Evolutionary conservation across 92 coral and sea anemone species (phyloP).

Genomic region (Zoanthus gigantus): DNA sequence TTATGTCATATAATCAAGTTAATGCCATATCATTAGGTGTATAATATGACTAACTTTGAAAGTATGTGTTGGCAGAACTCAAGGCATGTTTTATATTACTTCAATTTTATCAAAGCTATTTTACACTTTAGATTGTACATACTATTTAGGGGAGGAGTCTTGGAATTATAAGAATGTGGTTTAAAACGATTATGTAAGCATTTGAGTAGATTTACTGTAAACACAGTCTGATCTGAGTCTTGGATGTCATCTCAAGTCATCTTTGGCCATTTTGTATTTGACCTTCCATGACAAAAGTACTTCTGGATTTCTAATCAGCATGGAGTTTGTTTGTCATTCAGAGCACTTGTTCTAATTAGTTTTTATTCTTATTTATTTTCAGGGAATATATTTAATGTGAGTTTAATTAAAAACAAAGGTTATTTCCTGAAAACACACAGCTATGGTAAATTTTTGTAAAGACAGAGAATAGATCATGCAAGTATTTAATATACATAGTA

Average conservation of each 20-base stretch:
- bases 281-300: constrained; percentile 8
- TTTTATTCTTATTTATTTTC: constrained; percentile 10
- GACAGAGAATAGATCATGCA: no score
- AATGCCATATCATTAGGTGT: constrained; percentile 29
- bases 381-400: background rate
- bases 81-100: background rate
- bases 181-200: background rate
- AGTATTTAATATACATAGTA: no score
- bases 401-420: background rate
- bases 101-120: background rate
- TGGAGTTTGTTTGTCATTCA: background rate
- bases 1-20: constrained; percentile 33
- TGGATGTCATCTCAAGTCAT: background rate
- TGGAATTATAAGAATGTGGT: constrained; percentile 27
- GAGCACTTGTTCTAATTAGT: background rate
- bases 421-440: background rate
- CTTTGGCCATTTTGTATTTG: background rate
- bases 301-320: background rate
- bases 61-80: constrained; percentile 25
- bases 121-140: background rate
- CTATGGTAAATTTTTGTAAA: no score
- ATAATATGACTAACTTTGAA: constrained; percentile 21
- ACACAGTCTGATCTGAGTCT: constrained; percentile 5
- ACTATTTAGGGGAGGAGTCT: background rate
- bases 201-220: background rate